Conservation (phyloP, 2,888 invertebrate species). For the Eupithecia pulchellata region DNA sequence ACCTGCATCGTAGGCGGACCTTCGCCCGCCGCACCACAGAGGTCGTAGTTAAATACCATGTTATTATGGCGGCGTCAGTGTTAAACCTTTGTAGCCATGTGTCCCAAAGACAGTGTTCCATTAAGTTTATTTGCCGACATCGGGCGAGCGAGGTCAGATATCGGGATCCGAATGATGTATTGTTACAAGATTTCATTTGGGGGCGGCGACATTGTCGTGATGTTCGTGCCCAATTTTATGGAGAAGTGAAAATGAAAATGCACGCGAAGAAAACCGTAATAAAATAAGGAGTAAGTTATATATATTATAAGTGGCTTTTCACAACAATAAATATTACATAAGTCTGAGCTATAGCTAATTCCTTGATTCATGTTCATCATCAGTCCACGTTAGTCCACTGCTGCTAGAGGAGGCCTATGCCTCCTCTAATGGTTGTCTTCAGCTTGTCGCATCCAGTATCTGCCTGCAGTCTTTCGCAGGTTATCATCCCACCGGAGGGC, state of each 20-base stretch:
- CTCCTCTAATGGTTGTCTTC: too few species aligned
- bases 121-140: conserved; percentile 76
- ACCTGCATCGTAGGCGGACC: too few species aligned
- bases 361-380: too few species aligned
- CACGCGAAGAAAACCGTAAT: not conserved
- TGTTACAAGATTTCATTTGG: conserved; percentile 69
- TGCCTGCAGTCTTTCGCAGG: too few species aligned
- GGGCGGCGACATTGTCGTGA: conserved; percentile 36
- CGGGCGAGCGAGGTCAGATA: conserved; percentile 64
- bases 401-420: too few species aligned
- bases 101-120: conserved; percentile 55
- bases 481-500: too few species aligned
- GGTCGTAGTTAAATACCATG: not conserved
- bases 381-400: too few species aligned
- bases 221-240: conserved; percentile 27
- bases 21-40: too few species aligned
- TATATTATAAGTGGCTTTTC: not conserved
- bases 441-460: too few species aligned
- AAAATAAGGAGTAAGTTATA: not conserved
- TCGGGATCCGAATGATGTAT: conserved; percentile 76
- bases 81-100: conserved; percentile 43
- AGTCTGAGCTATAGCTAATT: not conserved
- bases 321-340: too few species aligned
- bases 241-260: not conserved
- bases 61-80: not conserved